Evolutionary conservation across 1,140 invertebrate genomes (phyloP), one percentile per base, ranked within the genome.

Genomic region (Temnothorax nylanderi): DNA sequence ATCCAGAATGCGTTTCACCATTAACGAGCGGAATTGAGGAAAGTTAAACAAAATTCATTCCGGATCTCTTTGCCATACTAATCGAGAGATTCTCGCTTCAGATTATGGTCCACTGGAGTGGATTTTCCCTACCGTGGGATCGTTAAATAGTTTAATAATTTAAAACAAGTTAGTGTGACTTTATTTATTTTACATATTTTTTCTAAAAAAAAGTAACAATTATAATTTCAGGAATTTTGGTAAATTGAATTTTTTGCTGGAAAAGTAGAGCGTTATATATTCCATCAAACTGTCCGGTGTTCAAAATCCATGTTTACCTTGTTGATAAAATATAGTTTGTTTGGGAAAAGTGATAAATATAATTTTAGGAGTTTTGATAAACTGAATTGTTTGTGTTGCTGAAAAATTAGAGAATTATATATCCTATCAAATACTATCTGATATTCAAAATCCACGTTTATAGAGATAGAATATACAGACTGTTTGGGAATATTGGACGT

Each of bases 1-100:
- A 78, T 87, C 56, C 69, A 58, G 78, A 90, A 90, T 88, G 77
- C 87, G 65, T 78, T 76, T 62, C 71, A 21, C 75, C 71, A 80
- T 89, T 90, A 88, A 90, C 69, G 88, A 90, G 60, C 75, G 54
- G 71, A 90, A 90, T 88, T 72, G 76, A 80, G 86, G 78, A 90
- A 88, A 77, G 71, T 91, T 90, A 90, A 90, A 90, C 86, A 90
- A 90, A 90, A 88, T 91, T 91, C 65, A 62, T 18, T 67, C 58
- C 41, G 37, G 44, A 82, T 82, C 67, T 72, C 54, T 82, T 82
- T 82, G 80, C 54, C 69, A 82, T 82, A 58, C 51, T 60, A 58
- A 37, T 82, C 54, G 11, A 74, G 54, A 47, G 13, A 13, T 47
- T 54, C 26, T 60, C 10, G 0, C 67, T 71, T 7, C 4, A 4